Base-by-base conservation (phyloP, 2,797 vertebrate species). In the Cyprinodon diabolis region DNA sequence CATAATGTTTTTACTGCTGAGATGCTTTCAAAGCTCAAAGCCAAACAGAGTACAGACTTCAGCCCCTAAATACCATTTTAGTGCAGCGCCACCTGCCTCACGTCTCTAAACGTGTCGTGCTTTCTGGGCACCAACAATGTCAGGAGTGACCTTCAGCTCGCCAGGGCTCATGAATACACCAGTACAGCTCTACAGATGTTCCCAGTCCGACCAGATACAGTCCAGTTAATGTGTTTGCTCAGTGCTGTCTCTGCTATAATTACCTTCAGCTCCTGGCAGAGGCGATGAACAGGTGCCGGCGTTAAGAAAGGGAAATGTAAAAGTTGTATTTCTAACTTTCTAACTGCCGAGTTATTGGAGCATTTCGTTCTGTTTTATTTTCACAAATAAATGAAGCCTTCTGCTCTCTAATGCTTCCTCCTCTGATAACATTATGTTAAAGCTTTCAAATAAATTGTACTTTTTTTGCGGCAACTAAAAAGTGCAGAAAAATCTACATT, bases 81-180 rank as follows among this genome's bases (percentile, higher is more conserved):
- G 89, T 86, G 76, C 43, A 40, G 74, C 62, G 76, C 85, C 87
- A 82, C 83, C 79, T 90, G 84, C 86, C 89, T 76, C 82, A 68
- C 79, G 77, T 75, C 69, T 84, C 69, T 43, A 74, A 87, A 90
- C 47, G 43, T 82, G 78, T 81, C 83, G 70, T 45, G 14, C 82
- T 84, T 76, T 82, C 79, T 84, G 88, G 85, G 87, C 86, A 79
- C 40, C 73, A 30, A 55, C 79, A 54, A 65, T 68, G 66, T 82
- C 72, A 68, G 81, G 75, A 57, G 25, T 80, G 87, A 90, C 92
- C 90, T 90, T 89, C 84, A 84, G 25, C 75, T 55, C 71, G 25
- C 76, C 69, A 6, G 52, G 72, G 80, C 88, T 87, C 80, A 80
- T 83, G 80, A 87, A 86, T 86, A 75, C 25, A 74, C 30, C 74